Conservation (phyloP, 2,113 vertebrate species). For the Ceyx cyanopectus region DNA sequence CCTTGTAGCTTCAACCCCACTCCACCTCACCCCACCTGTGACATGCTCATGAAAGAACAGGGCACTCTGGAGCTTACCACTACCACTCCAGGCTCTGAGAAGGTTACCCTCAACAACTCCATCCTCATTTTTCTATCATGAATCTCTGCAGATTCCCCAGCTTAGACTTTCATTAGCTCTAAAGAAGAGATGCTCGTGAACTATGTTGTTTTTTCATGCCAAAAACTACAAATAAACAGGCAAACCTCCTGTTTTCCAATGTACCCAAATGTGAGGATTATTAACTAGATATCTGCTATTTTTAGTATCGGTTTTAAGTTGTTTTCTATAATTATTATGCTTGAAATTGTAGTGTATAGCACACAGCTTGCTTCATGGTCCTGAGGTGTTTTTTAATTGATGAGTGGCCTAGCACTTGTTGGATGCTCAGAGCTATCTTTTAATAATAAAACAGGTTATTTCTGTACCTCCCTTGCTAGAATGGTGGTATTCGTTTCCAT, state of each 20-base stretch:
- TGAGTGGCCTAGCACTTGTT: not conserved
- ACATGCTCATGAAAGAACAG: not conserved
- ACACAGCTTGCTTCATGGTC: not conserved
- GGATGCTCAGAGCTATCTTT: not conserved
- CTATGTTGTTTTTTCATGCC: not conserved
- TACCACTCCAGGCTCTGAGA: not conserved
- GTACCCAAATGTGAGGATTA: not conserved
- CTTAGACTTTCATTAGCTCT: not conserved
- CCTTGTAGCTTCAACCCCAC: not conserved
- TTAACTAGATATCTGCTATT: not conserved
- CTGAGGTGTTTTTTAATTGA: not conserved
- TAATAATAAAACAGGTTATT: not conserved
- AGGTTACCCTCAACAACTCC: not conserved
- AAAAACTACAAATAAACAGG: not conserved
- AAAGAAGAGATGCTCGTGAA: not conserved
- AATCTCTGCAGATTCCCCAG: not conserved
- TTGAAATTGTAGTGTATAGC: not conserved
- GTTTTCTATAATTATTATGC: not conserved
- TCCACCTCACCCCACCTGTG: not conserved
- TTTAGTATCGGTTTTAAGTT: not conserved
- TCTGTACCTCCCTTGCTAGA: not conserved
- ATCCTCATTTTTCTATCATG: not conserved
- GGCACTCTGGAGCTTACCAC: not conserved
- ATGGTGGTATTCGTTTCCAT: not conserved
- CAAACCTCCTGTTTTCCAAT: not conserved